Evolutionary conservation across 2,797 vertebrate species (phyloP).

Genomic region (Chromis chromis): DNA sequence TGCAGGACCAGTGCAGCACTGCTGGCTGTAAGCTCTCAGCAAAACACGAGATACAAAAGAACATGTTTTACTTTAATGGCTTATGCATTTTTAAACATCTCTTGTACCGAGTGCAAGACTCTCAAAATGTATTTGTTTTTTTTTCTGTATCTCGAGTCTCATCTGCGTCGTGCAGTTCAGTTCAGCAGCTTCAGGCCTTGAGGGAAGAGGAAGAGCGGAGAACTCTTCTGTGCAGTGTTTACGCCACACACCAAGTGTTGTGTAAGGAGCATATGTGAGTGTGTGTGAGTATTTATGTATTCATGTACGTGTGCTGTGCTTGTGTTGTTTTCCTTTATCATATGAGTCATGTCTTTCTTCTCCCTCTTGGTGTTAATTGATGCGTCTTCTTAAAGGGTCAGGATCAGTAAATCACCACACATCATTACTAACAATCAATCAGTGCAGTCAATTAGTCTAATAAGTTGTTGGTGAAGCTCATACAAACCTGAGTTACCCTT

Average conservation of each 20-base stretch:
- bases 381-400: not conserved
- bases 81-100: conserved; percentile 73
- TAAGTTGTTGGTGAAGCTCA: not conserved
- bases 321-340: not conserved
- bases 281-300: conserved; percentile 17
- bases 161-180: conserved; percentile 42
- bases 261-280: conserved; percentile 3
- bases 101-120: conserved; percentile 39
- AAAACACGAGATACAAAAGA: conserved; percentile 51
- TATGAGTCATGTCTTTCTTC: not conserved
- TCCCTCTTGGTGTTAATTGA: not conserved
- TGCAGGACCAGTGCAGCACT: conserved; percentile 19
- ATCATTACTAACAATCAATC: conserved; percentile 28
- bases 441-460: conserved; percentile 10
- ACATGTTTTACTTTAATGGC: conserved; percentile 67
- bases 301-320: not conserved
- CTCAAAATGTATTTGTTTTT: conserved; percentile 20
- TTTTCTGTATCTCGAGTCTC: conserved; percentile 28
- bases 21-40: conserved; percentile 37
- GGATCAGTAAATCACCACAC: conserved; percentile 25
- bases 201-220: not conserved
- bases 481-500: not conserved
- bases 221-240: not conserved
- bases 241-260: not conserved
- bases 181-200: conserved; percentile 27